Conservation (phyloP, 1,140 invertebrate species). For the Hylyphantes graminicola region DNA sequence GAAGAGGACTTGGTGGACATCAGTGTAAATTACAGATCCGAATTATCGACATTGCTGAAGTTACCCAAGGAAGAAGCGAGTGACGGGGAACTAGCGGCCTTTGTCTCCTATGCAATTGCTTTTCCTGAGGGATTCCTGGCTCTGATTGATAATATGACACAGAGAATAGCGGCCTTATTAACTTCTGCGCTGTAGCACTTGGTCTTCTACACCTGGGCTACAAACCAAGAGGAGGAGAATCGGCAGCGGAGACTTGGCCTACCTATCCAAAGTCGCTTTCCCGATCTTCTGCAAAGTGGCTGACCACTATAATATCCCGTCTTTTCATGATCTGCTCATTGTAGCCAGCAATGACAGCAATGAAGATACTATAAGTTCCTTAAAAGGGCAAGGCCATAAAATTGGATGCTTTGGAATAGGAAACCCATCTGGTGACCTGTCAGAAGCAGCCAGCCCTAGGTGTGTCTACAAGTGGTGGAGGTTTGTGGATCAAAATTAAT, state of each 20-base stretch:
- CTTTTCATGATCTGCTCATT: constrained; percentile 90
- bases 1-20: constrained; percentile 78
- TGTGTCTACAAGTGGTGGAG: constrained; percentile 99
- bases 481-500: no score
- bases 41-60: constrained; percentile 77
- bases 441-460: constrained; percentile 91
- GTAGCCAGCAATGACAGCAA: constrained; percentile 99
- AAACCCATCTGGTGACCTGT: constrained; percentile 86
- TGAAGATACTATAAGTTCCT: constrained; percentile 96
- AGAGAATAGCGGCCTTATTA: constrained; percentile 93
- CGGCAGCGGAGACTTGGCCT: constrained; percentile 97
- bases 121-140: constrained; percentile 96
- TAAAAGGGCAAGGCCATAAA: constrained; percentile 97
- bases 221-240: constrained; percentile 87
- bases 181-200: constrained; percentile 97
- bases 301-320: constrained; percentile 73
- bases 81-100: constrained; percentile 88
- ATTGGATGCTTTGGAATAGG: constrained; percentile 99
- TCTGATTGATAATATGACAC: constrained; percentile 98
- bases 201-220: constrained; percentile 94
- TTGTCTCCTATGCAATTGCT: constrained; percentile 95
- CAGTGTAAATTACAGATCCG: constrained; percentile 77
- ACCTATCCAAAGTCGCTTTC: constrained; percentile 88
- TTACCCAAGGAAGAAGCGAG: constrained; percentile 82
- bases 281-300: constrained; percentile 85